phyloP scores from a whole-genome alignment of 2,888 invertebrate species.

The Atethmia centrago region DNA sequence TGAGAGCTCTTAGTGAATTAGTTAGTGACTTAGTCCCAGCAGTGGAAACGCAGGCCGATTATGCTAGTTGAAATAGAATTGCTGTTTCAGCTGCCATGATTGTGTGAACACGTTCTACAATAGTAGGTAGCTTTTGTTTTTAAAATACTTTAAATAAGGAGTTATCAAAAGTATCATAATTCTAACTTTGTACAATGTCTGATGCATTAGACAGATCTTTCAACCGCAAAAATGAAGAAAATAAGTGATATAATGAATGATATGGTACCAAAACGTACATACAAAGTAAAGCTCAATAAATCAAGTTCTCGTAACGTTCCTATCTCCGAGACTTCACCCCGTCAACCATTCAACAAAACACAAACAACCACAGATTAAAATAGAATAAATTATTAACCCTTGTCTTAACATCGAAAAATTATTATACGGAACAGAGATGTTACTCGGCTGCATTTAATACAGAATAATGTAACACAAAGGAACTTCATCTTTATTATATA shows the following conservation, averaged over 20 bases:
- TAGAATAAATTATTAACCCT: conserved; percentile 87
- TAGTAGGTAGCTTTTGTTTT: no score
- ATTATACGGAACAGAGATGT: conserved; percentile 84
- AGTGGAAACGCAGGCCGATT: no score
- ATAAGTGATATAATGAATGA: conserved; percentile 29
- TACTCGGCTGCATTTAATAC: conserved; percentile 80
- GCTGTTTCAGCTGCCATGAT: no score
- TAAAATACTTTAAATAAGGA: no score
- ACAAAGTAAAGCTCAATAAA: conserved; percentile 35
- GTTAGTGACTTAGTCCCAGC: no score
- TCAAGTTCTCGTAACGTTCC: conserved; percentile 42
- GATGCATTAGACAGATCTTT: conserved; percentile 18
- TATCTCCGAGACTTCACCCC: conserved; percentile 37
- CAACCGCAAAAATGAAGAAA: conserved; percentile 5
- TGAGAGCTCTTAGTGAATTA: no score
- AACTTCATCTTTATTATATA: conserved; percentile 66
- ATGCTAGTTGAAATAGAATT: no score
- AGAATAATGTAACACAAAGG: conserved; percentile 59
- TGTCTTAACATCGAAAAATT: conserved; percentile 85
- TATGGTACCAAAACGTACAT: conserved; percentile 20
- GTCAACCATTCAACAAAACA: conserved; percentile 61
- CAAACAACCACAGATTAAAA: conserved; percentile 73
- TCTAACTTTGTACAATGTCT: neutral
- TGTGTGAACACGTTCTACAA: no score
- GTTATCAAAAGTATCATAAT: no score